These are phyloP conservation scores for Amiota minor DNA, from an alignment of 2,888 invertebrate species.

Conservation along the genomic window DNA sequence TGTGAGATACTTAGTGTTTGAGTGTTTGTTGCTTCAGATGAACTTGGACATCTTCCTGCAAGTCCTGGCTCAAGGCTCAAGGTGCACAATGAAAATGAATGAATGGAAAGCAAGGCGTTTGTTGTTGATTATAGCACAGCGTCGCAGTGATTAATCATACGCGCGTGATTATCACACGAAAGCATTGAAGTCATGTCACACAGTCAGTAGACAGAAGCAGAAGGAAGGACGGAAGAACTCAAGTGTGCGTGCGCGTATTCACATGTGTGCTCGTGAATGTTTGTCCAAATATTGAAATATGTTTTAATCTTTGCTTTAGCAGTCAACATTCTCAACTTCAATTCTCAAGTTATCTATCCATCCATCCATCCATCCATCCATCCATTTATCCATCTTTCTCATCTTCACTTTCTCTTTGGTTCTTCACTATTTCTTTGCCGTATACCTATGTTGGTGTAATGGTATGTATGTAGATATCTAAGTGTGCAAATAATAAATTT, in stretches of 20 bases:
- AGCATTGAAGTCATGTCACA: neutral
- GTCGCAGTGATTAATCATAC: slow-evolving; percentile 69
- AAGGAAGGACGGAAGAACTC: too few relatives aligned
- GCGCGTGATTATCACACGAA: slow-evolving; percentile 63
- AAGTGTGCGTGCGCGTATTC: slow-evolving; percentile 24
- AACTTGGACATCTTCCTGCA: slow-evolving; percentile 58
- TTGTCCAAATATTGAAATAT: slow-evolving; percentile 61
- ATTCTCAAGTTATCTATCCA: too few relatives aligned
- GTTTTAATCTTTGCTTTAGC: slow-evolving; percentile 65
- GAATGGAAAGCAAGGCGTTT: neutral
- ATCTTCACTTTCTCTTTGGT: slow-evolving; percentile 5
- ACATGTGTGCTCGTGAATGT: slow-evolving; percentile 17
- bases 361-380: neutral
- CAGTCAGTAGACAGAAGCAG: neutral
- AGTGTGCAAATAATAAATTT: slow-evolving; percentile 69
- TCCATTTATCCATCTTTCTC: neutral
- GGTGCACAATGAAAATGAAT: neutral
- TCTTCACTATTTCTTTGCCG: too few relatives aligned
- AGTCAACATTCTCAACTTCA: slow-evolving; percentile 43
- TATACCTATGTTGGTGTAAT: slow-evolving; percentile 26
- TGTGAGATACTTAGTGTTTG: slow-evolving; percentile 21
- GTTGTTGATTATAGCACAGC: slow-evolving; percentile 47
- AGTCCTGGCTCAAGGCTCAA: slow-evolving; percentile 30
- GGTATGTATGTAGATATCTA: slow-evolving; percentile 38
- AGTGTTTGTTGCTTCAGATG: slow-evolving; percentile 46